A percentile compares a stretch with the other conserved stretches of the same genome.
phyloP scores from a whole-genome alignment of 1,140 invertebrate species.

The roundworm (Caenorhabditis elegans) region DNA sequence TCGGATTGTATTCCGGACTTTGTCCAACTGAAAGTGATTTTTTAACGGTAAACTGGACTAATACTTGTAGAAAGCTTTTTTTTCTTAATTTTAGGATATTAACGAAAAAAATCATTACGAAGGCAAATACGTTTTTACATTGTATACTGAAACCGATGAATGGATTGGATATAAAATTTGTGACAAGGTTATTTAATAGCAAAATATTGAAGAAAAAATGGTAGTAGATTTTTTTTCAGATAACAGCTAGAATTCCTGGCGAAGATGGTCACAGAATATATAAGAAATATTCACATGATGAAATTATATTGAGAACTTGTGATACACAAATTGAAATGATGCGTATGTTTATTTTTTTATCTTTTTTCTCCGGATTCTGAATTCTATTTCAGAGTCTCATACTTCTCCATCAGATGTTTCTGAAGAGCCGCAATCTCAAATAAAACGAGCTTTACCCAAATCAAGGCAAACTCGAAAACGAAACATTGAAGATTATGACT shows the following conservation, averaged over 20 bases:
- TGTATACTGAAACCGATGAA: constrained; percentile 55
- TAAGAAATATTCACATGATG: constrained; percentile 56
- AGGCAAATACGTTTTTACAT: constrained; percentile 56
- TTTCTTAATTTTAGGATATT: constrained; percentile 63
- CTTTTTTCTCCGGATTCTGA: background rate
- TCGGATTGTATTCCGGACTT: constrained; percentile 59
- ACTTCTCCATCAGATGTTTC: background rate
- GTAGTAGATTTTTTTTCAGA: constrained; percentile 34
- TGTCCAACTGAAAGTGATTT: constrained; percentile 58
- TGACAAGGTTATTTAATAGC: constrained; percentile 35
- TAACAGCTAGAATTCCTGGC: constrained; percentile 55
- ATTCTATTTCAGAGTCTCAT: background rate
- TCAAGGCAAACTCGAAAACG: too few relatives aligned
- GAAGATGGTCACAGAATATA: constrained; percentile 57
- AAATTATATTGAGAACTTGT: constrained; percentile 56
- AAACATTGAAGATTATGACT: constrained; percentile 2
- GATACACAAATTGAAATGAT: constrained; percentile 55
- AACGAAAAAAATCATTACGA: constrained; percentile 56
- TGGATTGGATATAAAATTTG: constrained; percentile 56
- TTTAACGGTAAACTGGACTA: constrained; percentile 1
- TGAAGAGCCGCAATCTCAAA: too few relatives aligned
- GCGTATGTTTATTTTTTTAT: background rate
- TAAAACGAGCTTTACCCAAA: too few relatives aligned
- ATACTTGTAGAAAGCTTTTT: too few relatives aligned
- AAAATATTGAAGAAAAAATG: background rate